Evolutionary conservation across 2,113 vertebrate genomes (phyloP).

Genomic region (Lagopus muta): DNA sequence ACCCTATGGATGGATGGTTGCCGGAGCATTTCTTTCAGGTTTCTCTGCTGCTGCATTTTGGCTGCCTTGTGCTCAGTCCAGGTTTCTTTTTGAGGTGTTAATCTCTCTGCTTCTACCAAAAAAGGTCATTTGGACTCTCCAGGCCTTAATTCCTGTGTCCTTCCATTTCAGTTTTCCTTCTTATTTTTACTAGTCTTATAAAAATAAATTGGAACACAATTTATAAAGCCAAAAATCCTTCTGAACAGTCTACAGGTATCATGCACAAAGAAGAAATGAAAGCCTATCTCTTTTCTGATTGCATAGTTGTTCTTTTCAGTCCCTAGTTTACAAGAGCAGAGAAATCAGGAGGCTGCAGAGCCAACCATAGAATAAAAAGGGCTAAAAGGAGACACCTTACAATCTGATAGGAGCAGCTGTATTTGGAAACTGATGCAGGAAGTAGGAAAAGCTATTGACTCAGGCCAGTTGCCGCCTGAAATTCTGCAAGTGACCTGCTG

Average conservation of each 20-base stretch:
- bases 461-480: constrained; percentile 30
- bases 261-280: constrained; percentile 12
- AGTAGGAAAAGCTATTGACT: constrained; percentile 38
- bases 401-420: constrained; percentile 35
- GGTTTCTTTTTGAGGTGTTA: constrained; percentile 51
- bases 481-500: constrained; percentile 47
- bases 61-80: constrained; percentile 31
- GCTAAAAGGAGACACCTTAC: not conserved
- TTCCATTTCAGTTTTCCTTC: constrained; percentile 47
- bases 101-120: constrained; percentile 46
- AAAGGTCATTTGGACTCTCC: constrained; percentile 45
- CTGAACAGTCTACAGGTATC: constrained; percentile 46
- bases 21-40: constrained; percentile 38
- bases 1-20: constrained; percentile 58
- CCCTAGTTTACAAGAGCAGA: constrained; percentile 14
- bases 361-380: not conserved
- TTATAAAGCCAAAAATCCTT: constrained; percentile 34
- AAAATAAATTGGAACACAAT: constrained; percentile 29
- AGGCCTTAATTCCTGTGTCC: constrained; percentile 36
- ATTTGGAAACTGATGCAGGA: constrained; percentile 45
- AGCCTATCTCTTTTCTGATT: constrained; percentile 4
- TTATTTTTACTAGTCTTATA: constrained; percentile 52
- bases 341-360: not conserved
- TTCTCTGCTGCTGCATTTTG: constrained; percentile 23
- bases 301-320: constrained; percentile 1